Conservation (phyloP, 2,888 invertebrate species). For the Notodonta dromedarius region DNA sequence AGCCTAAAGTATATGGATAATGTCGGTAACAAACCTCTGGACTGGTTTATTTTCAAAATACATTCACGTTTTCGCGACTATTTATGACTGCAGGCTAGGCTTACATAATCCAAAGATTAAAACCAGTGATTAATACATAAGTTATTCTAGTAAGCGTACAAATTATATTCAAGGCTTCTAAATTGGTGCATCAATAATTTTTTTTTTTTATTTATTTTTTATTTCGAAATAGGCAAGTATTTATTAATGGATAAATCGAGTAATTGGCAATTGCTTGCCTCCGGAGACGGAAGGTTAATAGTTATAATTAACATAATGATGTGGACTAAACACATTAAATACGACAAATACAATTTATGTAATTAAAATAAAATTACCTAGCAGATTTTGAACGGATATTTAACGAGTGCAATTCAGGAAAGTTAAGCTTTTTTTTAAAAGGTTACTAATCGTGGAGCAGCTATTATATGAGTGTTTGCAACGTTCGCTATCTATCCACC, state of each 20-base stretch:
- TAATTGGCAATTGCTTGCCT: constrained; percentile 2
- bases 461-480: constrained; percentile 6
- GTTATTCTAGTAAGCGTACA: neutral
- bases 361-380: too few species aligned
- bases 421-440: neutral
- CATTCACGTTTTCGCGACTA: too few species aligned
- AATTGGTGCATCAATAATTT: neutral
- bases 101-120: neutral
- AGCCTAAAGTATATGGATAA: too few species aligned
- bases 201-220: too few species aligned
- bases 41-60: too few species aligned
- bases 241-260: constrained; percentile 1
- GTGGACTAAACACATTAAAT: neutral
- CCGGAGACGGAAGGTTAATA: constrained; percentile 2
- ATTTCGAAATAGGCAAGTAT: too few species aligned
- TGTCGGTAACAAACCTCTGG: too few species aligned
- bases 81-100: too few species aligned
- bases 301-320: neutral
- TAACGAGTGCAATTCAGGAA: neutral
- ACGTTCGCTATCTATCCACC: constrained; percentile 38
- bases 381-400: neutral
- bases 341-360: too few species aligned
- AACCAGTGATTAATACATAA: neutral
- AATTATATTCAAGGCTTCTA: constrained; percentile 1
- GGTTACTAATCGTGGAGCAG: too few species aligned